These are phyloP conservation scores for Aspidiotus rigidus DNA, from an alignment of 2,888 invertebrate genomes.

Conservation along the genomic window DNA sequence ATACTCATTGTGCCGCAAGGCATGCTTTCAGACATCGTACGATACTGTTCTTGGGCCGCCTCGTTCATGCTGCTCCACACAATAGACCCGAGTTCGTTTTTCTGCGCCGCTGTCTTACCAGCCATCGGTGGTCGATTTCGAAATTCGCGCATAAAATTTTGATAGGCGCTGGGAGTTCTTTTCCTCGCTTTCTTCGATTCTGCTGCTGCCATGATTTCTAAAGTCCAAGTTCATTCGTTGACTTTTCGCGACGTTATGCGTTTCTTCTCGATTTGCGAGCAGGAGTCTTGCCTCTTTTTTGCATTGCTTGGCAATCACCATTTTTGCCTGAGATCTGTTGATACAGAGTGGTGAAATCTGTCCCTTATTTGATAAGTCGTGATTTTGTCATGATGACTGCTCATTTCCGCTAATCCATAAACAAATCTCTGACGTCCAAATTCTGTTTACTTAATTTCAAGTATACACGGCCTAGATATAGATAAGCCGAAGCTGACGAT, in stretches of 20 bases:
- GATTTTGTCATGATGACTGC: too few relatives aligned
- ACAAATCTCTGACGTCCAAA: too few relatives aligned
- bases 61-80: constrained; percentile 6
- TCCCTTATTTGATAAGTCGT: too few relatives aligned
- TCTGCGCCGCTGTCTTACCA: neutral
- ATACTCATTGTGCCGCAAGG: neutral
- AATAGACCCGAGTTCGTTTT: neutral
- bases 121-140: neutral
- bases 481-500: too few relatives aligned
- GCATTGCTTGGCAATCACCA: neutral
- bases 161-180: too few relatives aligned
- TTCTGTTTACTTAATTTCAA: too few relatives aligned
- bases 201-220: neutral
- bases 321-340: neutral
- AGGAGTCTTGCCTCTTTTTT: neutral
- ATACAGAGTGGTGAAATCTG: neutral
- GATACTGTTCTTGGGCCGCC: neutral
- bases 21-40: neutral
- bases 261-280: neutral
- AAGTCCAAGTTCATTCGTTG: neutral
- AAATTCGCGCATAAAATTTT: constrained; percentile 3
- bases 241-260: neutral
- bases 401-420: too few relatives aligned
- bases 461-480: too few relatives aligned
- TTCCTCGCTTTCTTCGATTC: too few relatives aligned